phyloP scores from a whole-genome alignment of 2,113 vertebrate genomes.

The Channa maculata region DNA sequence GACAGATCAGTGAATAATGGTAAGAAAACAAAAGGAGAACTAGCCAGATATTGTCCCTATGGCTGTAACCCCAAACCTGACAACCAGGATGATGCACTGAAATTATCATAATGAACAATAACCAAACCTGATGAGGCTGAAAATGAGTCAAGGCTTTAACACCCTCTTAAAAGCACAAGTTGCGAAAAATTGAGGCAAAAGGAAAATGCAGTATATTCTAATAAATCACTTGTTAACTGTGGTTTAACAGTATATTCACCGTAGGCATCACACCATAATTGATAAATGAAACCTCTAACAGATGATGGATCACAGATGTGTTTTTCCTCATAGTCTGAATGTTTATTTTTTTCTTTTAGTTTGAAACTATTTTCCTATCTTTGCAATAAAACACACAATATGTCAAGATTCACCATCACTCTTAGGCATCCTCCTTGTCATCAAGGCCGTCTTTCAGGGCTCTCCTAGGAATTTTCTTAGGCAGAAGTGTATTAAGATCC shows the following conservation, averaged over 20 bases:
- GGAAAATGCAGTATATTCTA: neutral
- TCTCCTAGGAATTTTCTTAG: slow-evolving; percentile 12
- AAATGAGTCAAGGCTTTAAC: slow-evolving; percentile 20
- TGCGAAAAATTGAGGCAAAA: neutral
- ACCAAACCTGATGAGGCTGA: slow-evolving; percentile 26
- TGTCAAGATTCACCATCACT: slow-evolving; percentile 2
- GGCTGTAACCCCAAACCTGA: slow-evolving; percentile 24
- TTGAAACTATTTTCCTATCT: neutral
- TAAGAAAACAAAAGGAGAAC: slow-evolving; percentile 8
- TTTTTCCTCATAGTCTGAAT: no score
- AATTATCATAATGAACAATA: slow-evolving; percentile 28
- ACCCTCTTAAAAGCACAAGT: slow-evolving; percentile 1
- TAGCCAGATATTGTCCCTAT: neutral
- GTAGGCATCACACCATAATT: neutral
- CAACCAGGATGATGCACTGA: slow-evolving; percentile 13
- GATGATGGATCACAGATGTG: neutral
- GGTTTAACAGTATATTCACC: neutral
- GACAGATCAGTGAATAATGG: slow-evolving; percentile 19
- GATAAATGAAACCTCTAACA: neutral
- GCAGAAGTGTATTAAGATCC: slow-evolving; percentile 52
- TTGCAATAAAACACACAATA: neutral
- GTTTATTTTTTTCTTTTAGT: neutral
- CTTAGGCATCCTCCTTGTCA: neutral
- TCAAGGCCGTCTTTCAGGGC: slow-evolving; percentile 24
- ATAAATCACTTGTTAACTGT: neutral